Conservation (phyloP, 1,140 invertebrate genomes). For the Apolygus lucorum region DNA sequence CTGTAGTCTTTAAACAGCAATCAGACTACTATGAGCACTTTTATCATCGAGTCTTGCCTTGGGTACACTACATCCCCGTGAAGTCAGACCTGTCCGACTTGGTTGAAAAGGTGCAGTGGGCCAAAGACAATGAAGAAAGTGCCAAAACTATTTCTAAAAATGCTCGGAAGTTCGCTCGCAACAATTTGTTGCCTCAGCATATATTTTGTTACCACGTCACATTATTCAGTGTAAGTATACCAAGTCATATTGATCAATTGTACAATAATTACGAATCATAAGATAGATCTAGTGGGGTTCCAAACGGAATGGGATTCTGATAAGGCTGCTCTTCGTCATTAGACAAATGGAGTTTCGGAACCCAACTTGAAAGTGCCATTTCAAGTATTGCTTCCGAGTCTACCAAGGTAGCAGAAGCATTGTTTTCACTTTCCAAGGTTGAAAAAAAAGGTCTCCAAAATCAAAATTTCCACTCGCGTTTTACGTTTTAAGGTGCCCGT, state of each 20-base stretch:
- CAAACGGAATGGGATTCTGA: neutral
- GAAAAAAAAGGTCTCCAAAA: too few relatives aligned
- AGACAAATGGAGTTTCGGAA: neutral
- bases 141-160: conserved; percentile 59
- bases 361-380: neutral
- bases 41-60: conserved; percentile 65
- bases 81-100: conserved; percentile 73
- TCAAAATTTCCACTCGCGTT: too few relatives aligned
- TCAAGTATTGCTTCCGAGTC: too few relatives aligned
- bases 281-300: neutral
- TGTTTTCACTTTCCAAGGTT: too few relatives aligned
- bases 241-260: conserved; percentile 19
- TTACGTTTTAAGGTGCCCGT: too few relatives aligned
- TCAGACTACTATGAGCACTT: conserved; percentile 93
- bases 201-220: conserved; percentile 83
- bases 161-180: conserved; percentile 62
- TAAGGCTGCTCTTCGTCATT: neutral
- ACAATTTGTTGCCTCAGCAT: conserved; percentile 73
- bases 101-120: conserved; percentile 70
- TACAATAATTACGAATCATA: neutral
- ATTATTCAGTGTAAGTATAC: conserved; percentile 57
- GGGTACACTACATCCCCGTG: conserved; percentile 76
- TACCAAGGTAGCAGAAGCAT: too few relatives aligned
- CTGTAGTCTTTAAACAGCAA: conserved; percentile 83
- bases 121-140: conserved; percentile 63